Evolutionary conservation across 2,888 invertebrate genomes (phyloP).

Genomic region (Nephrotoma appendiculata): DNA sequence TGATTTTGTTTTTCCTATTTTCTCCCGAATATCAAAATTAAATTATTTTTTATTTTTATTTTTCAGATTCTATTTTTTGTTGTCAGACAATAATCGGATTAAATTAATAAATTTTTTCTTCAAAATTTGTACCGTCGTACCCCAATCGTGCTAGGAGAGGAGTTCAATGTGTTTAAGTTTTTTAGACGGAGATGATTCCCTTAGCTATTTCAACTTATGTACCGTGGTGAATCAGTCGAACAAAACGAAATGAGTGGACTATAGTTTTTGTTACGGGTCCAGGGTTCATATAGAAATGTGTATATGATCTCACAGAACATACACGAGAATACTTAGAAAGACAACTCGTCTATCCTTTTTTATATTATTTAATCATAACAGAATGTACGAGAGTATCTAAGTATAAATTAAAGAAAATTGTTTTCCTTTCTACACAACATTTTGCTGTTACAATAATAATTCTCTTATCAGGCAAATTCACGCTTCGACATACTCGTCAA

Average conservation of each 20-base stretch:
- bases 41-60: neutral
- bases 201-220: neutral
- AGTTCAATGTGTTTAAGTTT: neutral
- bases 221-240: neutral
- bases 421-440: neutral
- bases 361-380: neutral
- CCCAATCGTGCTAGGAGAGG: neutral
- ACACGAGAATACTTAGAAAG: neutral
- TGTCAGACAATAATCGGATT: neutral
- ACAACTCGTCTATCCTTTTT: neutral
- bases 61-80: neutral
- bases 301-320: neutral
- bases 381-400: neutral
- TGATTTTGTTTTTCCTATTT: neutral
- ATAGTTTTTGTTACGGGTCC: neutral
- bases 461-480: neutral
- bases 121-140: neutral
- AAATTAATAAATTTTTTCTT: neutral
- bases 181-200: neutral
- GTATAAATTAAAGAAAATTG: neutral
- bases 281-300: neutral
- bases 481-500: neutral
- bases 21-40: neutral
- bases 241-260: neutral
- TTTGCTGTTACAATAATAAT: neutral